phyloP scores from a whole-genome alignment of 2,888 invertebrate genomes.

The Fragum sueziense region DNA sequence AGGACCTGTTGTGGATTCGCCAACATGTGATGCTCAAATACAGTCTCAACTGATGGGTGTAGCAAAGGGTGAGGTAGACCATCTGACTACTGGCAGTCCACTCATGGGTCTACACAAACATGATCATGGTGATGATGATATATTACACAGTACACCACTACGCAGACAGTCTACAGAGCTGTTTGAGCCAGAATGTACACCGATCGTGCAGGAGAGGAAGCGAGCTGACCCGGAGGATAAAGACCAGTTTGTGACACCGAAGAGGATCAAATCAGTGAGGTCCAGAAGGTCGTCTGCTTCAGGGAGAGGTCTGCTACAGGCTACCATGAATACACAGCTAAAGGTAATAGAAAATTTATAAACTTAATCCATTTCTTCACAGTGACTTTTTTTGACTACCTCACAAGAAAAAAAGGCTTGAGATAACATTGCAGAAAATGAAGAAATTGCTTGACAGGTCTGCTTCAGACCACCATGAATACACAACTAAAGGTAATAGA shows the following conservation, averaged over 20 bases:
- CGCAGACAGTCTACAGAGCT: slow-evolving; percentile 52
- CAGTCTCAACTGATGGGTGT: neutral
- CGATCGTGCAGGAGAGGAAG: slow-evolving; percentile 47
- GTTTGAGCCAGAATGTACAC: slow-evolving; percentile 63
- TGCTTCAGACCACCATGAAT: slow-evolving; percentile 64
- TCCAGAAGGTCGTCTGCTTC: slow-evolving; percentile 65
- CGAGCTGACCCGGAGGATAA: neutral
- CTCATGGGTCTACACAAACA: neutral
- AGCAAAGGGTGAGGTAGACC: neutral
- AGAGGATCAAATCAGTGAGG: slow-evolving; percentile 53
- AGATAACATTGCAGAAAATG: neutral
- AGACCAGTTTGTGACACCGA: slow-evolving; percentile 61
- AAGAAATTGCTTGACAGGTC: slow-evolving; percentile 33
- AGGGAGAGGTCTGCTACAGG: slow-evolving; percentile 60
- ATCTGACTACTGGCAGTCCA: slow-evolving; percentile 8
- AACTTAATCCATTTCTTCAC: too few species aligned
- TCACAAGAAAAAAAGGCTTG: neutral
- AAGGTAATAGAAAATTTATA: slow-evolving; percentile 63
- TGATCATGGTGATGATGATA: slow-evolving; percentile 1
- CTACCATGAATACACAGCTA: slow-evolving; percentile 66
- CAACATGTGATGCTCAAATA: neutral
- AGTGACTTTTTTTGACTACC: too few species aligned
- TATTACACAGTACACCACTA: slow-evolving; percentile 61
- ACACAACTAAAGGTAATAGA: slow-evolving; percentile 67
- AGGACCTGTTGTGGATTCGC: neutral